Base-by-base conservation (phyloP, 2,888 invertebrate genomes). In the Phaedon cochleariae region DNA sequence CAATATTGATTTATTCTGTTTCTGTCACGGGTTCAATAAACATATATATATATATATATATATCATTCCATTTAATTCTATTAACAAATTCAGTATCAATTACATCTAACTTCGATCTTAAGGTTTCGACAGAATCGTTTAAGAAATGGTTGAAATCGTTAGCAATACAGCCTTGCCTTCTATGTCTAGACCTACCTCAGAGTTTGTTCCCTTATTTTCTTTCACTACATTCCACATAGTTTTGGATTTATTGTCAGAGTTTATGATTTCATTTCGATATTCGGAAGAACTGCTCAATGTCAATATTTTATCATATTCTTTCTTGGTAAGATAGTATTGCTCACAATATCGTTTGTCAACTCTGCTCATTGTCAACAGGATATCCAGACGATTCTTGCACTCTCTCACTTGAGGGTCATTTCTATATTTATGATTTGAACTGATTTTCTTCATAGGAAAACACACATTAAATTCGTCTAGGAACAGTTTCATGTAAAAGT, bases 371-470 rank as follows among this genome's bases (percentile, higher is more conserved):
- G 29, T 52, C 9, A 52, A 31, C 26, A 52, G n/a, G 9, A 52
- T 29, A 52, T 52, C 52, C 2, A 51, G 29, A 18, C 52, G 29
- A 29, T 52, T 52, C 15, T 31, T 52, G 52, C 29, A 52, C 29
- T 52, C 29, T 6, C n/a, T 29, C 6, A 52, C 52, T 29, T 9
- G 3, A 1, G 29, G 29, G n/a, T 52, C 52, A 10, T 3, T n/a
- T 6, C 6, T 26, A 6, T 26, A 6, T 6, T 6, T 26, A 26
- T 12, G 29, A 4, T 17, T 52, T 29, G 6, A 10, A 29, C 18
- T 52, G 26, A 12, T n/a, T 52, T 9, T 7, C 26, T 46, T 46
- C 3, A 46, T 46, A 10, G 46, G 15, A 17, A 46, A 46, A 5
- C 10, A 46, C 10, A 7, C 18, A 17, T 52, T 29, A 26, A 29